These are phyloP conservation scores for Polyodon spathula DNA, from an alignment of 2,113 vertebrate genomes.

Conservation along the genomic window DNA sequence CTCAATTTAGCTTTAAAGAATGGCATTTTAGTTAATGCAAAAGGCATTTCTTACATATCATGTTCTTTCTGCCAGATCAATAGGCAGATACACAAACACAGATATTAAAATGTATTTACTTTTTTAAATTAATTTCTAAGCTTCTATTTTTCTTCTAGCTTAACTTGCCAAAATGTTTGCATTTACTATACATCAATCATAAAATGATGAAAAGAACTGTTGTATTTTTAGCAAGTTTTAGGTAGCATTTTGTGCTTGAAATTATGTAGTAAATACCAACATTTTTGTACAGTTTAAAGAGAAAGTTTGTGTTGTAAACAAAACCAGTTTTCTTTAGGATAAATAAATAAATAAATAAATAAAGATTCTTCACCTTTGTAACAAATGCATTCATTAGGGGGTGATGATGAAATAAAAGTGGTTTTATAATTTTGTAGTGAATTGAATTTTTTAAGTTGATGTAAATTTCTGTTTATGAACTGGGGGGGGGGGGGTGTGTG, in stretches of 20 bases:
- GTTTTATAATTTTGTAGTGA: conserved; percentile 10
- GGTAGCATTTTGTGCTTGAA: conserved; percentile 17
- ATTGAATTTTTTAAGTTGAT: not conserved
- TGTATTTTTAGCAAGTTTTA: conserved; percentile 4
- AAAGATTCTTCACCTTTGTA: conserved; percentile 14
- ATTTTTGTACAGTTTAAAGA: conserved; percentile 13
- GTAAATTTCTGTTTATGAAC: not conserved
- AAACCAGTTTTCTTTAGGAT: conserved; percentile 4
- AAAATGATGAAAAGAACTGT: conserved; percentile 6
- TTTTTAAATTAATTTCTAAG: too few species aligned
- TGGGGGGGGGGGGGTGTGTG: not conserved
- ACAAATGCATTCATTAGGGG: conserved; percentile 14
- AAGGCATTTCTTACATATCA: too few species aligned
- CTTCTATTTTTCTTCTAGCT: not conserved
- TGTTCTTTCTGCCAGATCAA: too few species aligned
- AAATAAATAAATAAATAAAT: conserved; percentile 11
- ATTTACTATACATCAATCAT: conserved; percentile 14
- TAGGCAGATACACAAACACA: too few species aligned
- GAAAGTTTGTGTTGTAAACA: conserved; percentile 6
- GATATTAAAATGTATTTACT: too few species aligned
- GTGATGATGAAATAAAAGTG: conserved; percentile 11
- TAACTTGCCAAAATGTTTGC: conserved; percentile 7
- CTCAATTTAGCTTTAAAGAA: too few species aligned
- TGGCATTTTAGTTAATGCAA: too few species aligned
- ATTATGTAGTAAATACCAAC: conserved; percentile 3